These are phyloP conservation scores for Monoplex corrugatus DNA, from an alignment of 2,888 invertebrate genomes.

Conservation along the genomic window DNA sequence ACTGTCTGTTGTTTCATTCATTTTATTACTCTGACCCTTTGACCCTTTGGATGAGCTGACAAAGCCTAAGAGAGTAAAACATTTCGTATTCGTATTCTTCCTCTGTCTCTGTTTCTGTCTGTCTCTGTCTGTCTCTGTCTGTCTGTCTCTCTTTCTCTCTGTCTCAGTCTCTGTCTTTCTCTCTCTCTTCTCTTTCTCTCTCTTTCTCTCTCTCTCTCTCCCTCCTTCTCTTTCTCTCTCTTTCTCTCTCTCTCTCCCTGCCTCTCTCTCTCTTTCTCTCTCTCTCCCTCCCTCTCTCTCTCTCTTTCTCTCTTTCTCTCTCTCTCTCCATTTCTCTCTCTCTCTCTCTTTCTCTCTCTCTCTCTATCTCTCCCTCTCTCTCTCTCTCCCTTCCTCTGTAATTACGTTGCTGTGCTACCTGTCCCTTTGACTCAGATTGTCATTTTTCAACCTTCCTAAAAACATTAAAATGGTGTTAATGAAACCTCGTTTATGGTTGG, in stretches of 20 bases:
- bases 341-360: neutral
- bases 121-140: neutral
- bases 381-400: neutral
- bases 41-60: too few relatives aligned
- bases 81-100: too few relatives aligned
- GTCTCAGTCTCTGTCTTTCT: neutral
- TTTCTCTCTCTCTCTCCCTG: neutral
- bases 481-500: neutral
- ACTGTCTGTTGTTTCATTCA: too few relatives aligned
- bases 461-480: neutral
- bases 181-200: constrained; percentile 17
- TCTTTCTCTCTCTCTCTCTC: neutral
- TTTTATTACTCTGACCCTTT: too few relatives aligned
- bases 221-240: neutral
- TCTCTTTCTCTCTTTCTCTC: constrained; percentile 22
- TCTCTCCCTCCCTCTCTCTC: neutral
- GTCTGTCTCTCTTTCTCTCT: constrained; percentile 33
- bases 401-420: neutral
- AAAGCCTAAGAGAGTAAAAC: too few relatives aligned
- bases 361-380: neutral
- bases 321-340: neutral
- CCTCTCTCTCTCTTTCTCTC: neutral
- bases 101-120: neutral
- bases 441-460: neutral
- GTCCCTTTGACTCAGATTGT: neutral